Evolutionary conservation across 2,113 vertebrate genomes (phyloP).

Genomic region (Trinectes maculatus): DNA sequence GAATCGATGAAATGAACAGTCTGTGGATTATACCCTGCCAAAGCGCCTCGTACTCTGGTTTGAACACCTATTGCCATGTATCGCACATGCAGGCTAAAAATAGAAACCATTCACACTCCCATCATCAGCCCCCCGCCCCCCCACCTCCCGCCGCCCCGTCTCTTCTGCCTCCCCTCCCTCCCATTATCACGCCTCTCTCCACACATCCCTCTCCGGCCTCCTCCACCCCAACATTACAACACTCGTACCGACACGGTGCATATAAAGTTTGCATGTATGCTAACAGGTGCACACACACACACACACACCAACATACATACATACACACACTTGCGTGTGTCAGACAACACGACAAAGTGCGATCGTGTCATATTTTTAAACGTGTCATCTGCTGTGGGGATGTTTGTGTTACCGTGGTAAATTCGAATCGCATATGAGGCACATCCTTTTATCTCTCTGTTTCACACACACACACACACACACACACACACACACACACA

Average conservation of each 20-base stretch:
- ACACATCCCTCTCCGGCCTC: slow-evolving; percentile 57
- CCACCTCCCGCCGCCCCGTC: slow-evolving; percentile 60
- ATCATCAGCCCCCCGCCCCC: slow-evolving; percentile 66
- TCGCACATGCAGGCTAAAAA: slow-evolving; percentile 76
- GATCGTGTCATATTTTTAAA: slow-evolving; percentile 51
- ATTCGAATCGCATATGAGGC: too few species aligned
- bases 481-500: too few species aligned
- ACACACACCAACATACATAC: neutral
- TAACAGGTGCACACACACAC: neutral
- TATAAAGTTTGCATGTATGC: neutral
- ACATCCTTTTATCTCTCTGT: too few species aligned
- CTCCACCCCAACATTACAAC: slow-evolving; percentile 27
- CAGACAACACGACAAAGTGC: slow-evolving; percentile 3
- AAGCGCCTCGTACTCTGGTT: slow-evolving; percentile 34
- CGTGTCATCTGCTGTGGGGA: slow-evolving; percentile 32
- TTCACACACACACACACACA: too few species aligned
- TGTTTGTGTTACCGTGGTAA: slow-evolving; percentile 67
- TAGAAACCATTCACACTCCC: slow-evolving; percentile 70
- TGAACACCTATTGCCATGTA: slow-evolving; percentile 74
- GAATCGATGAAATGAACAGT: slow-evolving; percentile 23
- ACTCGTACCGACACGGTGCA: neutral
- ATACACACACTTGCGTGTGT: too few species aligned
- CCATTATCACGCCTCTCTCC: slow-evolving; percentile 57
- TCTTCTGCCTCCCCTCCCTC: slow-evolving; percentile 40
- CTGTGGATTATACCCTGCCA: slow-evolving; percentile 4